phyloP scores from a whole-genome alignment of 2,113 vertebrate genomes.

The Oxygymnocypris stewartii region DNA sequence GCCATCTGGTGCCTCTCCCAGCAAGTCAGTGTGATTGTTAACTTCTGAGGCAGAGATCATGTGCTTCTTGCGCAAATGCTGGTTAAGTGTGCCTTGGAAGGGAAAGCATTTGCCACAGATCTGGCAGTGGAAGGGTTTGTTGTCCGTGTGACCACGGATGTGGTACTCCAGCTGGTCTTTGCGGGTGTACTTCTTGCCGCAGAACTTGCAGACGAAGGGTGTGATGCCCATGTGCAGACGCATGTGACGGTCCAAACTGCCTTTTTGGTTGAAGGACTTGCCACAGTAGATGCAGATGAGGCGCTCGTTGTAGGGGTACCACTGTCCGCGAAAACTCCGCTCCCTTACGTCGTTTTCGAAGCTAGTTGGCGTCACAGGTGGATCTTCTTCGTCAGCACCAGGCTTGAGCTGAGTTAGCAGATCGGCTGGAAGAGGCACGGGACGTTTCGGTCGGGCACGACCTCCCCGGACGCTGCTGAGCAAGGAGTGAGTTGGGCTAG shows the following conservation, averaged over 20 bases:
- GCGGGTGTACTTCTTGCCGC: constrained; percentile 97
- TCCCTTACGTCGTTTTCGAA: constrained; percentile 87
- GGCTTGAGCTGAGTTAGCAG: constrained; percentile 67
- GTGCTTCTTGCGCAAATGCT: constrained; percentile 98
- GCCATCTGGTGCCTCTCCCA: constrained; percentile 85
- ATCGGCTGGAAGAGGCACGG: constrained; percentile 68
- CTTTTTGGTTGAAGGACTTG: constrained; percentile 99
- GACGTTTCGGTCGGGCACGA: constrained; percentile 85
- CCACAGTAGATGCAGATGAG: constrained; percentile 98
- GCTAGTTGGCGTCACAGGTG: constrained; percentile 66
- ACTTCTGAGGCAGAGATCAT: constrained; percentile 81
- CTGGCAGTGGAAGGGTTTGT: constrained; percentile 98
- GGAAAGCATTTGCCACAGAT: constrained; percentile 99
- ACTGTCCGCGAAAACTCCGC: constrained; percentile 86
- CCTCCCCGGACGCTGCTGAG: constrained; percentile 91
- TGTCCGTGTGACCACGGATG: constrained; percentile 97
- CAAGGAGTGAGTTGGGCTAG: constrained; percentile 91
- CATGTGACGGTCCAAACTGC: constrained; percentile 98
- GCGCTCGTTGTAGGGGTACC: constrained; percentile 94
- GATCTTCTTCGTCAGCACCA: constrained; percentile 66
- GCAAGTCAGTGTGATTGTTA: constrained; percentile 83
- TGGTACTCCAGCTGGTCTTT: constrained; percentile 99
- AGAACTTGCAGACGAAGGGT: constrained; percentile 97
- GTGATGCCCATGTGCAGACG: constrained; percentile 98
- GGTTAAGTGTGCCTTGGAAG: constrained; percentile 98